Percentiles rank a stretch among this genome's conserved stretches.
Conservation (phyloP, 2,888 invertebrate genomes). For the Microctonus aethiopoides region DNA sequence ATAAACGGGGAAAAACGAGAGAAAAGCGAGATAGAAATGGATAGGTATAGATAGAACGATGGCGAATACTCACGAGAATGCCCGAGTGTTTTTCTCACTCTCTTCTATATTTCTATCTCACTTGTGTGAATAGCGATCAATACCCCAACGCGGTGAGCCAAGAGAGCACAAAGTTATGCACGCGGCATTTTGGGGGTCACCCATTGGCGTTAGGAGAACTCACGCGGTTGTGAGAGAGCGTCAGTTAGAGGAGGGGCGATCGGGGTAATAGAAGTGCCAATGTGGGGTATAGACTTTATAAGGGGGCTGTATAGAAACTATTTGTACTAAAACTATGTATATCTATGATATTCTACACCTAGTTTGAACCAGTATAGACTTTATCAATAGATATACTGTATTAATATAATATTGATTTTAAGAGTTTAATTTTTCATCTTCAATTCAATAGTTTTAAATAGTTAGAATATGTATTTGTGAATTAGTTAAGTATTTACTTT, state of each 20-base stretch:
- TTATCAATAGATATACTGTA: neutral
- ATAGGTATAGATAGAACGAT: slow-evolving; percentile 41
- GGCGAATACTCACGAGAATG: slow-evolving; percentile 51
- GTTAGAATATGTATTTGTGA: too few species aligned
- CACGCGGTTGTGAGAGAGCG: slow-evolving; percentile 29
- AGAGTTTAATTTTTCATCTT: too few species aligned
- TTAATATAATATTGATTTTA: neutral
- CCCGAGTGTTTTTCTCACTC: slow-evolving; percentile 60
- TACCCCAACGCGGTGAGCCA: slow-evolving; percentile 54
- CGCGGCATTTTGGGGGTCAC: slow-evolving; percentile 56
- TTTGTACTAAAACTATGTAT: neutral
- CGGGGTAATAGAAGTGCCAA: neutral
- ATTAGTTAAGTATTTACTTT: neutral
- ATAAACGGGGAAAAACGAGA: slow-evolving; percentile 18
- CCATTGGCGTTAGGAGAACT: slow-evolving; percentile 35
- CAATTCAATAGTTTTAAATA: too few species aligned
- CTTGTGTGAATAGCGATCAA: slow-evolving; percentile 59
- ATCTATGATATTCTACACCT: neutral
- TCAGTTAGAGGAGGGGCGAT: slow-evolving; percentile 20
- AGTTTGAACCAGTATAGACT: neutral
- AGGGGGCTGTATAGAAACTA: neutral
- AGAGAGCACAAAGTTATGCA: slow-evolving; percentile 62
- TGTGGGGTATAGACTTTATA: neutral
- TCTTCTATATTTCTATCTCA: slow-evolving; percentile 49
- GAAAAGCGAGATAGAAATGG: neutral